Evolutionary conservation across 2,113 vertebrate genomes (phyloP), one percentile per base, ranked within the genome.

Genomic region (Climacteris rufus): DNA sequence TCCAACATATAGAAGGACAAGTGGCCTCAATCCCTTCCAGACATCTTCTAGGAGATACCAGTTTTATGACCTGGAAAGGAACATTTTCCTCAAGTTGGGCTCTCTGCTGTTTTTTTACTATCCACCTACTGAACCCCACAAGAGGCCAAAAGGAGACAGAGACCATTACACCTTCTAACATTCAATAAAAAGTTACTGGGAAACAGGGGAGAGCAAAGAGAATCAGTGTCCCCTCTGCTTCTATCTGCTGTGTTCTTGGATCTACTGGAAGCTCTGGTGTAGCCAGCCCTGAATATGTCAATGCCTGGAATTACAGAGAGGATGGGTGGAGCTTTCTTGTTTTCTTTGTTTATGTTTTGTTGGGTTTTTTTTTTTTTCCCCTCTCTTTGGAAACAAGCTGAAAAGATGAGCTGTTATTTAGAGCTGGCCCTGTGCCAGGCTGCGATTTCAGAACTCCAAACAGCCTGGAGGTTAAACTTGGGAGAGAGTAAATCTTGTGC

Each of bases 321-420:
- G 75, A 54, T 88, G 71, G 68, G 83, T 86, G 88, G 66, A 89
- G 54, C 33, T 78, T 89, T 95, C 59, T 42, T 59, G 8, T 35
- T 91, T 79, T 66, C 25, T 44, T 87, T 92, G 11, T 92, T 78
- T 69, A 9, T 37, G 52, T 15, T 72, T 39, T 50, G 8, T 10
- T 76, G 42, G 18, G 2, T 3, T 8, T 8, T 22, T 28, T 45
- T 45, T 52, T 49, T 77, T 81, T 75, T 60, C n/a, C n/a, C n/a
- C n/a, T 40, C 45, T 64, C 45, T 87, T 65, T 69, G 30, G 69
- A 88, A 93, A 87, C 82, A 69, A 47, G 59, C 54, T 74, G 42
- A 74, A 93, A 10, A 44, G 89, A 90, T 85, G 78, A 91, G 35
- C 70, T 79, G 53, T 52, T 97, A 49, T 88, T 93, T 64, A 49